A percentile compares a stretch with the other conserved stretches of the same genome.
phyloP scores from a whole-genome alignment of 2,888 invertebrate species.

The Metacarcinus magister region DNA sequence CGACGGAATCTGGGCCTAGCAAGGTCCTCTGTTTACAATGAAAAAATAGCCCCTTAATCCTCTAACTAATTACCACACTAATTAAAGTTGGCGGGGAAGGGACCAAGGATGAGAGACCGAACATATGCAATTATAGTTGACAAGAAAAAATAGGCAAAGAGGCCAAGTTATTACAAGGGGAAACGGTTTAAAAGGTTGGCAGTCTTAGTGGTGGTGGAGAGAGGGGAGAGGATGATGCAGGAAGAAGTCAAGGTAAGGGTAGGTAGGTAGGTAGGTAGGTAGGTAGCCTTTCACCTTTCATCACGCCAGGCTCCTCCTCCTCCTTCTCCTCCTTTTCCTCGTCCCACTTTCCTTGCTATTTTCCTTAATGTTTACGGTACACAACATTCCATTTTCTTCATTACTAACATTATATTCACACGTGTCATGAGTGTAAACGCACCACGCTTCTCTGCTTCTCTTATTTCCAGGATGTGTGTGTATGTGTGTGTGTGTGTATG shows the following conservation, averaged over 20 bases:
- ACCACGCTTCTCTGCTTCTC: not conserved
- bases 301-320: not conserved
- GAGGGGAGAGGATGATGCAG: not conserved
- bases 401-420: constrained; percentile 12
- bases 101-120: constrained; percentile 48
- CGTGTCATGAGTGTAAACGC: not conserved
- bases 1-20: not conserved
- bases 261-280: no score
- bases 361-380: not conserved
- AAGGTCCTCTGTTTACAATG: constrained; percentile 9
- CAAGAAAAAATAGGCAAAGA: constrained; percentile 50
- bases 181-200: constrained; percentile 18
- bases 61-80: constrained; percentile 66
- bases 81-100: constrained; percentile 59
- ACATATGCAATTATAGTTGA: constrained; percentile 64
- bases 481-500: not conserved
- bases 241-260: not conserved
- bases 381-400: not conserved
- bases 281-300: not conserved
- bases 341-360: not conserved
- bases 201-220: not conserved
- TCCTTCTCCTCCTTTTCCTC: no score
- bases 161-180: constrained; percentile 42
- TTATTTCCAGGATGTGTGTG: not conserved
- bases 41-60: constrained; percentile 56